phyloP scores from a whole-genome alignment of 2,888 invertebrate species.

The Papilio elwesi region DNA sequence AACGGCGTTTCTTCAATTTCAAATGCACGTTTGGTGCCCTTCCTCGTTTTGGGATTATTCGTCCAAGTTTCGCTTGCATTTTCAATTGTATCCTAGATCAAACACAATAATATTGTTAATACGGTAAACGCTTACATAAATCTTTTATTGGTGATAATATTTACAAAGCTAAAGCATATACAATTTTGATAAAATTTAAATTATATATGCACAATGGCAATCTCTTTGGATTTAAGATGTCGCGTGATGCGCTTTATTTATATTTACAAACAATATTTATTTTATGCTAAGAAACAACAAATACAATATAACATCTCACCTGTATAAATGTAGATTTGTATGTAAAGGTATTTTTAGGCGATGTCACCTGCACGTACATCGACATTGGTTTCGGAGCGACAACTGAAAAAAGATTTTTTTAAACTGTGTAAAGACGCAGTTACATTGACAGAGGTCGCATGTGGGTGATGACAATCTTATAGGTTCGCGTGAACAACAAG shows the following conservation, averaged over 20 bases:
- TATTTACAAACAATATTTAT: no score
- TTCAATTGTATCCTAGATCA: conserved; percentile 75
- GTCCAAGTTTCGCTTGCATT: conserved; percentile 76
- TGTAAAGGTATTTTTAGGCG: conserved; percentile 72
- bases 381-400: conserved; percentile 84
- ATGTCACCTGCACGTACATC: conserved; percentile 79
- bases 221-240: no score
- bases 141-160: no score
- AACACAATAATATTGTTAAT: neutral
- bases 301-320: conserved; percentile 51
- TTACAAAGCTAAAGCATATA: no score
- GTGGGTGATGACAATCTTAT: no score
- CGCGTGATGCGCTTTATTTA: no score
- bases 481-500: no score
- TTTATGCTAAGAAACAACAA: no score
- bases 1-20: conserved; percentile 85
- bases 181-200: neutral
- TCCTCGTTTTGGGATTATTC: conserved; percentile 67
- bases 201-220: neutral
- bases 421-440: neutral
- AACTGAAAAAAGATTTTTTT: conserved; percentile 66
- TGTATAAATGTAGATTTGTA: conserved; percentile 81
- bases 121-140: neutral
- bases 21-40: conserved; percentile 72
- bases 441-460: no score